phyloP scores from a whole-genome alignment of 2,888 invertebrate species.

The Prenolepis imparis region DNA sequence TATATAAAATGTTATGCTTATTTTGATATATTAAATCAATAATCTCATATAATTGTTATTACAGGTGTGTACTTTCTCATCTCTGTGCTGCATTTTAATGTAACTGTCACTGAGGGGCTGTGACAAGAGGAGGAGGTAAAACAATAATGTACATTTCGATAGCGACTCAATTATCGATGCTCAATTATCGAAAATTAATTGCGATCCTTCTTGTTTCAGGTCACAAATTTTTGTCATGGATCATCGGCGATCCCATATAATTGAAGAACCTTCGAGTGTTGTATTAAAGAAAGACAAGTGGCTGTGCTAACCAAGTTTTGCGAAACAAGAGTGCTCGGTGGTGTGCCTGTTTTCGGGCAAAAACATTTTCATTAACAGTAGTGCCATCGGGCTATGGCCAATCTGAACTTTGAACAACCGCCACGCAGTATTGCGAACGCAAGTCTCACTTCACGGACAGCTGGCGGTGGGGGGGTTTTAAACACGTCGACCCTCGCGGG shows the following conservation, averaged over 20 bases:
- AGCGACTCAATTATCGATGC: background rate
- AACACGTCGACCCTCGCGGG: constrained; percentile 89
- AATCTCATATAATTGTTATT: constrained; percentile 33
- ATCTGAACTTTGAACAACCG: constrained; percentile 96
- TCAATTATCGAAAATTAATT: background rate
- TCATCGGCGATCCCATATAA: constrained; percentile 65
- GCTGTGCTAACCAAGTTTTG: constrained; percentile 63
- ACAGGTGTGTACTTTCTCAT: constrained; percentile 54
- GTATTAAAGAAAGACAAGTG: constrained; percentile 65
- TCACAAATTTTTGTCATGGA: constrained; percentile 71
- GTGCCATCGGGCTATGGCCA: constrained; percentile 93
- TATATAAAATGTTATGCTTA: background rate
- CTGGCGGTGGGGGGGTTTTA: constrained; percentile 90
- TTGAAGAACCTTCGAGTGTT: constrained; percentile 62
- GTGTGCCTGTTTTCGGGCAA: constrained; percentile 75
- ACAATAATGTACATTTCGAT: constrained; percentile 1
- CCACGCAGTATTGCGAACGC: constrained; percentile 95
- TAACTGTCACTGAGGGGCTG: constrained; percentile 49
- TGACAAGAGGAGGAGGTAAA: constrained; percentile 60
- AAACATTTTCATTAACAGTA: constrained; percentile 72
- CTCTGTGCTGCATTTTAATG: constrained; percentile 60
- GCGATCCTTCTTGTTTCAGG: constrained; percentile 51
- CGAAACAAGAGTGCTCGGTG: constrained; percentile 62
- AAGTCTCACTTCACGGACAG: constrained; percentile 90
- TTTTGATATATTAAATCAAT: background rate